phyloP scores from a whole-genome alignment of 2,797 vertebrate genomes.

The Nyctalus aviator region DNA sequence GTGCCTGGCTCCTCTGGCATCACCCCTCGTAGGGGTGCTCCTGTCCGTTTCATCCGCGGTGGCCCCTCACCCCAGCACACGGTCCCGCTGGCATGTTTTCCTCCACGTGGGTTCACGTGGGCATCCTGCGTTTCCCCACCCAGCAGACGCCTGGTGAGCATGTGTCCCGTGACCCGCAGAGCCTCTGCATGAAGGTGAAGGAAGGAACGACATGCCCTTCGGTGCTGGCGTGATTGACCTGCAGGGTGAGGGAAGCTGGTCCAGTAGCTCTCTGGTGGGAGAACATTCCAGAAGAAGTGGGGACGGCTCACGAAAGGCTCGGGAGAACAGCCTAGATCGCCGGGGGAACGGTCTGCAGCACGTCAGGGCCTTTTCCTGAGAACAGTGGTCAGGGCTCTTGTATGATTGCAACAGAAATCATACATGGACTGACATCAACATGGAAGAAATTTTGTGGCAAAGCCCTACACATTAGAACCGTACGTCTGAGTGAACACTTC shows the following conservation, averaged over 20 bases:
- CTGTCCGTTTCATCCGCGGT: accelerated
- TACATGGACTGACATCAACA: neutral
- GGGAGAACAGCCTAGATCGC: neutral
- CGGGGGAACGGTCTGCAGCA: neutral
- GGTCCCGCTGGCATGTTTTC: accelerated
- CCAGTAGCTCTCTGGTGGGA: no score
- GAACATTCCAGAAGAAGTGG: no score
- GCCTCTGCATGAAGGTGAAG: neutral
- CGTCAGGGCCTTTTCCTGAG: neutral
- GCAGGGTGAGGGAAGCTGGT: no score
- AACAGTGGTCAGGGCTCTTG: neutral
- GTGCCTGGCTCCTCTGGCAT: neutral
- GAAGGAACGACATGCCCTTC: neutral
- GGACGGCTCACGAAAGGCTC: neutral
- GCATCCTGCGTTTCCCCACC: neutral
- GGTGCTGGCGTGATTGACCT: neutral
- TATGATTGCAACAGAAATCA: neutral
- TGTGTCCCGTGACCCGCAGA: no score
- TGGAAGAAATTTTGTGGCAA: neutral
- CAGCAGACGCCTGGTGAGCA: neutral
- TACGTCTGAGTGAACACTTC: neutral
- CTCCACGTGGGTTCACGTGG: neutral
- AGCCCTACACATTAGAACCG: neutral
- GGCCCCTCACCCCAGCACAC: accelerated
- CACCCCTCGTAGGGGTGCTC: neutral